Percentiles rank a stretch among this genome's conserved stretches.
These are phyloP conservation scores for Myripristis murdjan DNA, from an alignment of 2,797 vertebrate genomes.

Conservation along the genomic window DNA sequence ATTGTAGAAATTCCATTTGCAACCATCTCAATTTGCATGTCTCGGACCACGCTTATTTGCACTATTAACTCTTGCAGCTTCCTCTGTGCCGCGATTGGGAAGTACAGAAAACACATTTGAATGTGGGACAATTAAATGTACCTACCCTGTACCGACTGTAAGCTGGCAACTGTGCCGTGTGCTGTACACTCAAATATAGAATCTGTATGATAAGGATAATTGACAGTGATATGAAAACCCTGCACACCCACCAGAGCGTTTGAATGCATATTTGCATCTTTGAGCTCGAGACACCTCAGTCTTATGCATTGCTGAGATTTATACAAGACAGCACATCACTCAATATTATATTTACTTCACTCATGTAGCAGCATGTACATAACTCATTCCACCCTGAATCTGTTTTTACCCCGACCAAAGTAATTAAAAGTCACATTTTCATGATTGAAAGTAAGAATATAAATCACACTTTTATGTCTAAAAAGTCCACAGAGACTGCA, in stretches of 20 bases:
- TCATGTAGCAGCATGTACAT: slow-evolving; percentile 57
- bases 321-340: slow-evolving; percentile 46
- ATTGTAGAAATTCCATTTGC: slow-evolving; percentile 97
- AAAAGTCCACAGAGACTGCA: slow-evolving; percentile 44
- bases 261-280: slow-evolving; percentile 53
- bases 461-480: slow-evolving; percentile 51
- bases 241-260: slow-evolving; percentile 29
- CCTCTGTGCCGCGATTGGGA: not conserved
- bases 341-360: slow-evolving; percentile 62
- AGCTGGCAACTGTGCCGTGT: slow-evolving; percentile 1
- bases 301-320: slow-evolving; percentile 45
- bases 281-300: slow-evolving; percentile 33
- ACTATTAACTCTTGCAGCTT: slow-evolving; percentile 87
- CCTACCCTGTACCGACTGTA: not conserved
- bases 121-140: slow-evolving; percentile 53
- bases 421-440: slow-evolving; percentile 71
- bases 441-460: slow-evolving; percentile 53
- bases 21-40: slow-evolving; percentile 92
- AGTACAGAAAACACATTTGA: slow-evolving; percentile 26
- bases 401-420: slow-evolving; percentile 54
- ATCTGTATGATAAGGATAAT: slow-evolving; percentile 41
- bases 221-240: slow-evolving; percentile 49
- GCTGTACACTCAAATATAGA: not conserved
- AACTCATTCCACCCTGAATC: slow-evolving; percentile 57
- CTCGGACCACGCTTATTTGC: slow-evolving; percentile 90